Base-by-base conservation (phyloP, 2,113 vertebrate genomes). In the Microtus oregoni region DNA sequence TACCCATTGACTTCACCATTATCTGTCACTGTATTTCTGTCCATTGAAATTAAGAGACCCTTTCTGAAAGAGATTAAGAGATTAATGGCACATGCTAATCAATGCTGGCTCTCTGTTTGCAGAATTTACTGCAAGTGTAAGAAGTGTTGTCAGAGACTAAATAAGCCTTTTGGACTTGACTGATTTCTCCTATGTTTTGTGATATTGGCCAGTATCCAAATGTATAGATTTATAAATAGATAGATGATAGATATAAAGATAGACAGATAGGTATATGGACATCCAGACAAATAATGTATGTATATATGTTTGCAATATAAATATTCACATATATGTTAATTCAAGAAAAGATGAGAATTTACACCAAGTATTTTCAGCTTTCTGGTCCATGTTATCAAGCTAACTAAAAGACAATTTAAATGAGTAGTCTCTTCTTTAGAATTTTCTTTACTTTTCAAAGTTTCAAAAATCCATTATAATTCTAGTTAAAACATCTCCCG, bases 81-180 rank as follows among this genome's bases (percentile, higher is more conserved):
- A 98, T 98, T 98, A 97, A 98, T 98, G 90, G 85, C 86, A 86
- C 55, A 89, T 98, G 97, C 97, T 98, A 98, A 98, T 98, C 93
- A 97, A 83, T 70, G 68, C 68, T 70, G 58, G 90, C 94, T 28
- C 61, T 75, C 86, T 86, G 92, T 98, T 95, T 91, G 52, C 91
- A 81, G 63, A 96, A 82, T 65, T 97, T 97, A 96, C 47, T 96
- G 93, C 17, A 68, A 95, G 12, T 79, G 89, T 94, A 94, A 87
- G 79, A 96, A 97, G 94, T 94, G 95, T 83, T 94, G 58, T 35
- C 81, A 96, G 92, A 97, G 97, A 98, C 96, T 92, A 97, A 98
- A 98, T 95, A 89, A 98, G 55, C 65, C 91, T n/a, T n/a, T 97
- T 92, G 76, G 52, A 96, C 70, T 85, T 95, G 79, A 85, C 63